phyloP scores from a whole-genome alignment of 2,797 vertebrate genomes.

The Falco rusticolus region DNA sequence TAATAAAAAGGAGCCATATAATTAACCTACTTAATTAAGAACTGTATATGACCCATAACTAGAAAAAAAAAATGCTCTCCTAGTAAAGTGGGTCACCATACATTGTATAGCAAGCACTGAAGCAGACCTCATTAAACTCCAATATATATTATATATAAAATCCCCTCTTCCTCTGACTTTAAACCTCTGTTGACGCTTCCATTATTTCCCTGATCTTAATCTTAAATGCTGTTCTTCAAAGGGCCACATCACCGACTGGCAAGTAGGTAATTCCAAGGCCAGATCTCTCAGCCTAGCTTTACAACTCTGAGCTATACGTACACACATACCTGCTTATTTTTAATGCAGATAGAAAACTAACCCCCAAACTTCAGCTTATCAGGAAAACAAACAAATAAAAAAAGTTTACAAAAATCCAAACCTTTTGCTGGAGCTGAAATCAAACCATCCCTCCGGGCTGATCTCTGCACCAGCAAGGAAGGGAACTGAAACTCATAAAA shows the following conservation, averaged over 20 bases:
- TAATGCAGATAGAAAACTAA: background rate
- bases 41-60: slow-evolving; percentile 53
- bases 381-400: background rate
- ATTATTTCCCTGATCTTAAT: background rate
- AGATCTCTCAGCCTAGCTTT: background rate
- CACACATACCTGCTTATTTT: fast-evolving
- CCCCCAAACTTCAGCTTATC: background rate
- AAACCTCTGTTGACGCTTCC: slow-evolving; percentile 12
- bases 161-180: background rate
- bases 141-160: slow-evolving; percentile 3
- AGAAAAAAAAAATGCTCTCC: background rate
- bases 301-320: background rate
- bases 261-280: background rate
- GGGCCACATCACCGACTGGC: background rate
- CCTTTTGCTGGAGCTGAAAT: slow-evolving; percentile 65
- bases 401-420: background rate
- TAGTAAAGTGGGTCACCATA: slow-evolving; percentile 50
- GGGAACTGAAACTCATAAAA: slow-evolving; percentile 75
- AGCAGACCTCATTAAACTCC: slow-evolving; percentile 52
- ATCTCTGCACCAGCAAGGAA: slow-evolving; percentile 60
- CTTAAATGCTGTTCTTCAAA: background rate
- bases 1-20: slow-evolving; percentile 56
- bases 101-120: background rate
- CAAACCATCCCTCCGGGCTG: slow-evolving; percentile 58
- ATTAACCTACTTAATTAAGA: slow-evolving; percentile 65